Evolutionary conservation across 2,888 invertebrate species (phyloP).

Genomic region (Eristalinus sepulchralis): DNA sequence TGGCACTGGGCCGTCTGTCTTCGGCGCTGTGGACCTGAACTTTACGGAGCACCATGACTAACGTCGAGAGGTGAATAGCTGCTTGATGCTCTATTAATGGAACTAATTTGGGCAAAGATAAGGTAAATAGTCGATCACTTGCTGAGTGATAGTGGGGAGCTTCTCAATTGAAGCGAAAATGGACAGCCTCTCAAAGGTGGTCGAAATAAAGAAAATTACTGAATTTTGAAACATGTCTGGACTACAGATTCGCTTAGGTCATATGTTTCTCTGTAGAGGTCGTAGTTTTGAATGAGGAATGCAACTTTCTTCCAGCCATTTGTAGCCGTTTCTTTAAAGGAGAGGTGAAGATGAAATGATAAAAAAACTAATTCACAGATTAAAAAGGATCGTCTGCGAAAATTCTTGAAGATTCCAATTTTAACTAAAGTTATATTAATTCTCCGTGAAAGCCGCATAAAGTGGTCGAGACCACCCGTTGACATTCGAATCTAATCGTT

Average conservation of each 20-base stretch:
- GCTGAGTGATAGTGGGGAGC: conserved; percentile 12
- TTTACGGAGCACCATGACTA: conserved; percentile 5
- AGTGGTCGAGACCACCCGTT: background rate
- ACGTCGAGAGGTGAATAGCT: conserved; percentile 30
- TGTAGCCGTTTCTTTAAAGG: too few relatives aligned
- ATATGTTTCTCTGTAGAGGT: too few relatives aligned
- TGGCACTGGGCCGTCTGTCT: conserved; percentile 13
- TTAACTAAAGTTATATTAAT: too few relatives aligned
- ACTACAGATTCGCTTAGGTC: background rate
- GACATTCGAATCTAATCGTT: background rate
- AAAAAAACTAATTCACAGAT: too few relatives aligned
- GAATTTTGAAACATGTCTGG: background rate
- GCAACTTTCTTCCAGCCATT: too few relatives aligned
- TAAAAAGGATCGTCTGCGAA: too few relatives aligned
- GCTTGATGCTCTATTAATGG: conserved; percentile 45
- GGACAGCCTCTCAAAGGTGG: conserved; percentile 5
- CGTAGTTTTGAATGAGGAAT: too few relatives aligned
- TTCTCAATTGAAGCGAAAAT: conserved; percentile 2
- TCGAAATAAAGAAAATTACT: background rate
- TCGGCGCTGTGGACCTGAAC: background rate
- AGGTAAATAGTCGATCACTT: conserved; percentile 43
- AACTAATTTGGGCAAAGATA: conserved; percentile 45
- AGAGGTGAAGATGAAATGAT: too few relatives aligned
- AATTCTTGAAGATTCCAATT: too few relatives aligned
- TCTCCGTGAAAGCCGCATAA: too few relatives aligned